Evolutionary conservation across 2,797 vertebrate species (phyloP).

Genomic region (Podarcis siculus): DNA sequence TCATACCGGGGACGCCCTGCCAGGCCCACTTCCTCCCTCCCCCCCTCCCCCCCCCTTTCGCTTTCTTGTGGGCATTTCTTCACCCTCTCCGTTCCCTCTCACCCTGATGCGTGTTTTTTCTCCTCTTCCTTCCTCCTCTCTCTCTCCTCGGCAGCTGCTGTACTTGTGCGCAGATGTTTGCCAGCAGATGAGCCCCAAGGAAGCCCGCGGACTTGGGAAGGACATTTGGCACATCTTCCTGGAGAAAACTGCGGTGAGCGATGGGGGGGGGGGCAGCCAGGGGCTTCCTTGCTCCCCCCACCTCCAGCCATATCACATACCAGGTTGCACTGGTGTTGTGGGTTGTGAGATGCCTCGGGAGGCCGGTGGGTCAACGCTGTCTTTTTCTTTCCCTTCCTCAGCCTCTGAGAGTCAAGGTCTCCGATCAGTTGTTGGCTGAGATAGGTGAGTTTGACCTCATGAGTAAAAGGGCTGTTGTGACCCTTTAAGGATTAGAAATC

Average conservation of each 20-base stretch:
- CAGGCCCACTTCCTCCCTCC: not conserved
- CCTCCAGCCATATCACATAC: not conserved
- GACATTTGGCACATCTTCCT: slow-evolving; percentile 92
- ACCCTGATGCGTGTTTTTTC: not conserved
- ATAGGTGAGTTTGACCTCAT: slow-evolving; percentile 81
- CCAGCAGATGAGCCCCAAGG: slow-evolving; percentile 85
- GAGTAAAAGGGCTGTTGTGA: too few species aligned
- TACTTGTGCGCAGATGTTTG: slow-evolving; percentile 91
- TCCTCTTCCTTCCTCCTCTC: not conserved
- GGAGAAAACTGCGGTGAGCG: slow-evolving; percentile 87
- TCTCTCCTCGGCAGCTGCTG: slow-evolving; percentile 81
- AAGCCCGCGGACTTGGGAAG: slow-evolving; percentile 86
- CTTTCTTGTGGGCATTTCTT: not conserved
- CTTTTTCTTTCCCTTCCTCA: slow-evolving; percentile 52
- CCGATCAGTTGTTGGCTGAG: slow-evolving; percentile 86
- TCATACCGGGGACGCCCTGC: fast-evolving
- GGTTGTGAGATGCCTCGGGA: not conserved
- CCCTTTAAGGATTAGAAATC: too few species aligned
- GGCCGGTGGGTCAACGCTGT: not conserved
- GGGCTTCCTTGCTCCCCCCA: too few species aligned
- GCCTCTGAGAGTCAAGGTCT: slow-evolving; percentile 89
- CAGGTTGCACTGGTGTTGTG: not conserved
- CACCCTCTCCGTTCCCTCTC: not conserved
- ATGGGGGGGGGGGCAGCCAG: fast-evolving
- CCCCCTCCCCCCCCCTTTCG: not conserved